These are phyloP conservation scores for Sardinella longiceps DNA, from an alignment of 2,797 vertebrate genomes.

Conservation along the genomic window DNA sequence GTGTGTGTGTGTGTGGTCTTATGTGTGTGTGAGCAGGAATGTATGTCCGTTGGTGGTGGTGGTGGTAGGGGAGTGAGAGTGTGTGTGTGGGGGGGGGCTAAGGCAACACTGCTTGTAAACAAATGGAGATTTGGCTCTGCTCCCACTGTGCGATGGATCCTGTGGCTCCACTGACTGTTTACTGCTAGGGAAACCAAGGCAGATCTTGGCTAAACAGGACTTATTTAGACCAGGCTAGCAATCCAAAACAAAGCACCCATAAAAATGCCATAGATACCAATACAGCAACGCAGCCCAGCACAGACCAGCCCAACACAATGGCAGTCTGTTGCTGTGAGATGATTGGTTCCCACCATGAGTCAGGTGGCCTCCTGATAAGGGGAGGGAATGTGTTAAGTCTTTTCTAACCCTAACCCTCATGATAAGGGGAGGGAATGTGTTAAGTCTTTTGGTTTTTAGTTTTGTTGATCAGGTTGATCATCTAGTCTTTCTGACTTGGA, in stretches of 20 bases:
- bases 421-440: background rate
- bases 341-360: background rate
- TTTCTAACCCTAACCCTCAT: background rate
- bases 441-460: background rate
- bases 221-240: slow-evolving; percentile 35
- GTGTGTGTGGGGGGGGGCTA: background rate
- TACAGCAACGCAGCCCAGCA: slow-evolving; percentile 45
- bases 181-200: background rate
- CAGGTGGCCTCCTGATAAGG: background rate
- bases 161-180: background rate
- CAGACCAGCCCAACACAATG: slow-evolving; percentile 28
- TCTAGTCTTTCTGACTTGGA: slow-evolving; percentile 48
- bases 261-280: slow-evolving; percentile 63
- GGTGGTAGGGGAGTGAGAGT: background rate
- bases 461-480: slow-evolving; percentile 48
- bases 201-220: background rate
- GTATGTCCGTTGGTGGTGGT: background rate
- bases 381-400: background rate
- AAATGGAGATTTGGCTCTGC: background rate
- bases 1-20: background rate
- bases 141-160: background rate
- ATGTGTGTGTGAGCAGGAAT: background rate
- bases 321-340: background rate
- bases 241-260: slow-evolving; percentile 63
- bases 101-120: background rate